Evolutionary conservation across 2,113 vertebrate species (phyloP).

Genomic region (Pollachius pollachius): DNA sequence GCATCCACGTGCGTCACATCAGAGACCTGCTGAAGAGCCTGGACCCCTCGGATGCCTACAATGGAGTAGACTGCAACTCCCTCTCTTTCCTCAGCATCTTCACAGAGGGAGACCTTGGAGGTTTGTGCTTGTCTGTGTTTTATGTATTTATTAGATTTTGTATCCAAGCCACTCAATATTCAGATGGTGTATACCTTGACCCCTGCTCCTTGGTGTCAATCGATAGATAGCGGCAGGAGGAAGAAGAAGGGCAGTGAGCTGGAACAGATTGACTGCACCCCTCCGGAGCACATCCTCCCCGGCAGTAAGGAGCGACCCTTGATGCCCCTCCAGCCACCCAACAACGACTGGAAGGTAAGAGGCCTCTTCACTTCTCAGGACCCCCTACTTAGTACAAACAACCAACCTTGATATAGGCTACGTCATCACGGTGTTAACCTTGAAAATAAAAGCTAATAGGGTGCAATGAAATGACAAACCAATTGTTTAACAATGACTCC

Average conservation of each 20-base stretch:
- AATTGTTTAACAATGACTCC: no score
- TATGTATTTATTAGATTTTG: background rate
- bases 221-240: slow-evolving; percentile 86
- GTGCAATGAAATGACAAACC: no score
- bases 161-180: background rate
- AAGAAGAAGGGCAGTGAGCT: slow-evolving; percentile 93
- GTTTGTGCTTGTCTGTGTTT: slow-evolving; percentile 27
- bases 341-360: slow-evolving; percentile 95
- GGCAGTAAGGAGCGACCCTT: slow-evolving; percentile 93
- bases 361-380: no score
- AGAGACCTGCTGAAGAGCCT: slow-evolving; percentile 96
- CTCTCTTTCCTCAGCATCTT: slow-evolving; percentile 94
- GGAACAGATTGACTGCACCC: slow-evolving; percentile 98
- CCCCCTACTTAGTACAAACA: background rate
- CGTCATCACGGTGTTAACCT: no score
- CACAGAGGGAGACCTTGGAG: slow-evolving; percentile 95
- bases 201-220: background rate
- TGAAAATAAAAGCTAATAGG: no score
- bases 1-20: slow-evolving; percentile 96
- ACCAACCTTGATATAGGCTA: background rate
- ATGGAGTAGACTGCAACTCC: slow-evolving; percentile 97
- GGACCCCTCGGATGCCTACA: slow-evolving; percentile 96
- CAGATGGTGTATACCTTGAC: background rate
- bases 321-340: slow-evolving; percentile 93
- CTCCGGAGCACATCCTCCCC: slow-evolving; percentile 95